A percentile compares a stretch with the other conserved stretches of the same genome.
phyloP scores from a whole-genome alignment of 2,797 vertebrate genomes.

The Tokudaia muenninki region DNA sequence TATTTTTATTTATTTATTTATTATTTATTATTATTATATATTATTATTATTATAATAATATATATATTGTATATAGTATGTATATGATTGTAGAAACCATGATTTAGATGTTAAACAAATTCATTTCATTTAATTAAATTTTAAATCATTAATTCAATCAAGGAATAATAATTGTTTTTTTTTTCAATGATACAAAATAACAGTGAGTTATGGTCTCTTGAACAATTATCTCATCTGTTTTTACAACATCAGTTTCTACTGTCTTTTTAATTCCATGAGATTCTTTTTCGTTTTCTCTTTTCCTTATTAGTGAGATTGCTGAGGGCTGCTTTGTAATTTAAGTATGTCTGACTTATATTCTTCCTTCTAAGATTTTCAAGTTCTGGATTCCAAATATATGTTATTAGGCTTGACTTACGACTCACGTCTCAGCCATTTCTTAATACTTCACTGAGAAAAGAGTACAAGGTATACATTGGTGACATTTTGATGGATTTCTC shows the following conservation, averaged over 20 bases:
- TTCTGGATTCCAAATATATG: background rate
- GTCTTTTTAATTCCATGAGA: background rate
- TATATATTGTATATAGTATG: too few relatives aligned
- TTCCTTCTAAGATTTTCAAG: background rate
- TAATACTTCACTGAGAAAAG: background rate
- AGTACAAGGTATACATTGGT: background rate
- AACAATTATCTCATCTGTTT: background rate
- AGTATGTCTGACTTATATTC: background rate
- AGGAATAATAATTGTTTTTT: background rate
- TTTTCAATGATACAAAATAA: conserved; percentile 29
- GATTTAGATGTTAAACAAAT: conserved; percentile 54
- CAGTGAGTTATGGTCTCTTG: background rate
- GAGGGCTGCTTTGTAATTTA: too few relatives aligned
- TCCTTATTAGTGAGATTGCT: background rate
- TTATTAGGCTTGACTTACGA: background rate
- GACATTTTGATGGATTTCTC: background rate
- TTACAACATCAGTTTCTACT: background rate
- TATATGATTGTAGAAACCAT: background rate
- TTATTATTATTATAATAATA: too few relatives aligned
- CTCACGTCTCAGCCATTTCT: background rate
- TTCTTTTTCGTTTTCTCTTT: background rate
- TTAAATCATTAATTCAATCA: conserved; percentile 53
- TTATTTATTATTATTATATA: too few relatives aligned
- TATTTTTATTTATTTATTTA: too few relatives aligned
- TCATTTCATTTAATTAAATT: conserved; percentile 42